Evolutionary conservation across 2,888 invertebrate genomes (phyloP).

Genomic region (Allophyes oxyacanthae): DNA sequence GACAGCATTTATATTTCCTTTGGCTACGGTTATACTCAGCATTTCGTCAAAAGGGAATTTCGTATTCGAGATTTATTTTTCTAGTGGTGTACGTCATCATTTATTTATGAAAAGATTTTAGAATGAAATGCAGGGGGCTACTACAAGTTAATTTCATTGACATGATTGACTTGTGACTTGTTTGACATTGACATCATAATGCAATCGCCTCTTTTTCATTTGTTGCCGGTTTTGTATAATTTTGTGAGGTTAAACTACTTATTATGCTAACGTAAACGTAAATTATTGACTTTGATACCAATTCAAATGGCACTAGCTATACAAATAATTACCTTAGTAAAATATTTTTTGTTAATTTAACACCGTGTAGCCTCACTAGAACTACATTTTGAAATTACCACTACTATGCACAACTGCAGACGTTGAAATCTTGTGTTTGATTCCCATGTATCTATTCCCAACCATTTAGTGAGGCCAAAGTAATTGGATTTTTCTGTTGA

Average conservation of each 20-base stretch:
- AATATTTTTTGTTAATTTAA: too few relatives aligned
- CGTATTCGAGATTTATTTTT: conserved; percentile 64
- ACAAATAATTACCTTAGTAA: too few relatives aligned
- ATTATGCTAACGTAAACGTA: too few relatives aligned
- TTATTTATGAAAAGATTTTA: conserved; percentile 54
- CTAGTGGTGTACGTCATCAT: conserved; percentile 52
- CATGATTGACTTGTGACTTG: too few relatives aligned
- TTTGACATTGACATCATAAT: background rate
- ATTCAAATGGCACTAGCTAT: too few relatives aligned
- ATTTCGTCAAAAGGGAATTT: conserved; percentile 73
- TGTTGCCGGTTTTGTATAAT: background rate
- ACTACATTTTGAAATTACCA: too few relatives aligned
- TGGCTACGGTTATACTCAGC: conserved; percentile 77
- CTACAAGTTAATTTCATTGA: conserved; percentile 14
- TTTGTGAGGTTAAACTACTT: too few relatives aligned
- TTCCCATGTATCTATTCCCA: conserved; percentile 12
- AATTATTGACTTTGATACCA: too few relatives aligned
- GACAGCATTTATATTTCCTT: conserved; percentile 89
- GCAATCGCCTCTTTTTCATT: background rate
- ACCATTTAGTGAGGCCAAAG: conserved; percentile 30
- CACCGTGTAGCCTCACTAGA: too few relatives aligned
- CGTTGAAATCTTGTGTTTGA: conserved; percentile 30
- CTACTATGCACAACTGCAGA: background rate
- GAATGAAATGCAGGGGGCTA: conserved; percentile 31
- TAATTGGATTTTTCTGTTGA: conserved; percentile 46